Conservation (phyloP, 1,140 invertebrate species). For the Phymorhynchus buccinoides region DNA sequence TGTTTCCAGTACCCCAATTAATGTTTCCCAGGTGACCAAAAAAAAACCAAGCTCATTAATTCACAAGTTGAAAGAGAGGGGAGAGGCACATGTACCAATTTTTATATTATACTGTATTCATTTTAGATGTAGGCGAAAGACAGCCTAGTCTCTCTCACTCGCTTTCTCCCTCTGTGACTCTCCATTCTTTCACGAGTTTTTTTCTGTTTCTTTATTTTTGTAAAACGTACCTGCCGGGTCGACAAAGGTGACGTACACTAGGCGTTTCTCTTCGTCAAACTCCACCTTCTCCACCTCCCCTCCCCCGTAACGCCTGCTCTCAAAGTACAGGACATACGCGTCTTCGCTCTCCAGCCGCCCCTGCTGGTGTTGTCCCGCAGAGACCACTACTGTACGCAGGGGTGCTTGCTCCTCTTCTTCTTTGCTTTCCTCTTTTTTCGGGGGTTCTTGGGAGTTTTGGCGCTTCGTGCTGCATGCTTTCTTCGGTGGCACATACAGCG, state of each 20-base stretch:
- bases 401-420: slow-evolving; percentile 11
- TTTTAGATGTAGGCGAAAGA: no score
- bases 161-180: no score
- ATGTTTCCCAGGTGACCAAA: no score
- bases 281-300: slow-evolving; percentile 34
- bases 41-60: no score
- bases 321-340: slow-evolving; percentile 35
- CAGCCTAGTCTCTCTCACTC: no score
- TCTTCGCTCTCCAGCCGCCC: slow-evolving; percentile 27
- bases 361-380: background rate
- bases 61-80: no score
- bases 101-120: no score
- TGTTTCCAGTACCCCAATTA: no score
- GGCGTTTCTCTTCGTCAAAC: slow-evolving; percentile 23
- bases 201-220: no score
- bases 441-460: background rate
- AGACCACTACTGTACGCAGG: slow-evolving; percentile 8
- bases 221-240: slow-evolving; percentile 34
- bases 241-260: slow-evolving; percentile 25
- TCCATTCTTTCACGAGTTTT: no score
- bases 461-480: slow-evolving; percentile 31
- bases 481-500: slow-evolving; percentile 34
- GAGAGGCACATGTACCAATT: no score
- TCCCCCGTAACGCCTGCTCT: slow-evolving; percentile 20
- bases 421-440: no score